Evolutionary conservation across 2,797 vertebrate genomes (phyloP), one percentile per base, ranked within the genome.

Genomic region (Manis pentadactyla): DNA sequence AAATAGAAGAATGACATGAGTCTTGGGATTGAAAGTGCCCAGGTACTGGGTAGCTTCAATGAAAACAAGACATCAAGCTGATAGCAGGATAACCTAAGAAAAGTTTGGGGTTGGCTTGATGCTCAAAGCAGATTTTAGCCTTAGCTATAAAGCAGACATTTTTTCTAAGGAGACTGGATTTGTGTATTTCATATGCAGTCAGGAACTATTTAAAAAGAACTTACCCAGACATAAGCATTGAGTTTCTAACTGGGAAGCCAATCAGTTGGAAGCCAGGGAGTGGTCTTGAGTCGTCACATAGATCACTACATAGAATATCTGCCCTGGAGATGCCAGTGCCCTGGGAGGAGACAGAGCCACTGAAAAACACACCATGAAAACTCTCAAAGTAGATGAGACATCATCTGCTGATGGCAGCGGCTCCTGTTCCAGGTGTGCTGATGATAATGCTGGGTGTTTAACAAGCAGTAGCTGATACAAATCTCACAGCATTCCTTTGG

Each of bases 181-280:
- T 25, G 55, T 79, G 37, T 64, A 8, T 94, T 92, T 96, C 63
- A 46, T 49, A 85, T 55, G 90, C 73, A 55, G 51, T 25, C 34
- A 29, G 57, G 21, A 96, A 39, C 63, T 96, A 51, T 78, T 92
- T 93, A 87, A 49, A 83, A 77, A 83, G 34, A 71, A 57, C 27
- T 63, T 73, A 73, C 57, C 39, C 63, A 83, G 46, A 39, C 61
- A 83, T 37, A 29, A 61, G 81, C 10, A 42, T 66, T 49, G 37
- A 66, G 39, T 81, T 93, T 68, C 87, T 75, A 53, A 53, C 13
- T n/a, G 42, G 68, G 59, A 94, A 87, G 74, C 34, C 75, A 39
- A 53, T 87, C 75, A 17, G n/a, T 55, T 68, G 34, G 39, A 37
- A 93, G 92, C 53, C 34, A 12, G 55, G n/a, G 78, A 87, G 29